These are phyloP conservation scores for Drosophila nannoptera DNA, from an alignment of 1,140 invertebrate genomes.

Conservation along the genomic window DNA sequence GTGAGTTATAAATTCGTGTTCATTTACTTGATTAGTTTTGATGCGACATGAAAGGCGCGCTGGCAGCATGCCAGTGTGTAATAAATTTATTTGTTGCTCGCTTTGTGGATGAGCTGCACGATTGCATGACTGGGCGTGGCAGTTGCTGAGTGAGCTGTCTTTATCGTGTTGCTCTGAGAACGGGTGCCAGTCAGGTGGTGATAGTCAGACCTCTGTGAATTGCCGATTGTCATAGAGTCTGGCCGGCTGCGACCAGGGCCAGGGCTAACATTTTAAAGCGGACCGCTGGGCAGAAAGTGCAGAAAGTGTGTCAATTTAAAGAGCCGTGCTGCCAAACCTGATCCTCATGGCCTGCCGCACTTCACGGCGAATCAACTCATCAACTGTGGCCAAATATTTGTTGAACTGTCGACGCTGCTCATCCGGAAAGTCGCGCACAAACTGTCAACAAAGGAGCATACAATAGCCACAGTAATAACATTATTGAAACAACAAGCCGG, in stretches of 20 bases:
- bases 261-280: too few species aligned
- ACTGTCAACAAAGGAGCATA: slow-evolving; percentile 43
- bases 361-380: slow-evolving; percentile 64
- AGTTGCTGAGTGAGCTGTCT: slow-evolving; percentile 11
- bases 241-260: too few species aligned
- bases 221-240: not conserved
- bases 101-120: not conserved
- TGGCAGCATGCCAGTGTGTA: slow-evolving; percentile 66
- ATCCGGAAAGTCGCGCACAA: slow-evolving; percentile 65
- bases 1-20: slow-evolving; percentile 61
- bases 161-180: not conserved
- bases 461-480: slow-evolving; percentile 23
- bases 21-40: slow-evolving; percentile 76
- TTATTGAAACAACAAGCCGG: not conserved
- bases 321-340: slow-evolving; percentile 49
- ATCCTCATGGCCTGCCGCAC: slow-evolving; percentile 68
- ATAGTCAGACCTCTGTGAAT: not conserved
- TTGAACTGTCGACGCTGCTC: slow-evolving; percentile 62
- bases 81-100: slow-evolving; percentile 50
- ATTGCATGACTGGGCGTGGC: slow-evolving; percentile 11
- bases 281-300: not conserved
- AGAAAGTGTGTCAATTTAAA: not conserved
- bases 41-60: slow-evolving; percentile 71
- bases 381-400: slow-evolving; percentile 67
- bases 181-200: slow-evolving; percentile 13